Evolutionary conservation across 2,797 vertebrate genomes (phyloP).

Genomic region (Triplophysa bombifrons): DNA sequence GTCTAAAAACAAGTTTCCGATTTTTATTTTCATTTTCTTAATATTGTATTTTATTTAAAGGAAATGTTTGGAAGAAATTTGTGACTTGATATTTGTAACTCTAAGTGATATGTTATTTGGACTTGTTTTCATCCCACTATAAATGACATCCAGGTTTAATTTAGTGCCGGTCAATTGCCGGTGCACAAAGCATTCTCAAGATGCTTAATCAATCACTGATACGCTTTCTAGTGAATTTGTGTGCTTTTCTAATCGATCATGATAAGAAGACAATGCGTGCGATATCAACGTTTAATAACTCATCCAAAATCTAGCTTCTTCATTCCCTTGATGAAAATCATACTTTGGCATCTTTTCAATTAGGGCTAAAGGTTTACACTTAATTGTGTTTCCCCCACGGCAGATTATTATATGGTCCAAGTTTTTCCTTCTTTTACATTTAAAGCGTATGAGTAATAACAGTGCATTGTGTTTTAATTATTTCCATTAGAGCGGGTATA

Average conservation of each 20-base stretch:
- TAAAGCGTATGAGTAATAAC: background rate
- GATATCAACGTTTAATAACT: slow-evolving; percentile 28
- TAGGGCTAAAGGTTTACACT: background rate
- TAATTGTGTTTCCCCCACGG: background rate
- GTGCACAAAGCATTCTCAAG: background rate
- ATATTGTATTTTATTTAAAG: background rate
- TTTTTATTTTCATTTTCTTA: background rate
- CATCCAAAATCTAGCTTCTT: slow-evolving; percentile 1
- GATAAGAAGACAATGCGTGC: slow-evolving; percentile 35
- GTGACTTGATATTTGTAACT: background rate
- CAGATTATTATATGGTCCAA: background rate
- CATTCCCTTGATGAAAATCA: background rate
- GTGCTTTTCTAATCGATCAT: slow-evolving; percentile 21
- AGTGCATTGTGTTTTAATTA: background rate
- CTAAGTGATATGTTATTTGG: background rate
- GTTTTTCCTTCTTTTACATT: background rate
- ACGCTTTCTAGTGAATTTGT: slow-evolving; percentile 1
- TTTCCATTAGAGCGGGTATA: background rate
- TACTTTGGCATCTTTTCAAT: background rate
- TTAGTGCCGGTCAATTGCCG: background rate
- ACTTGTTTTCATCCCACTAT: background rate
- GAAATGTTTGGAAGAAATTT: background rate
- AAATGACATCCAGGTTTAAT: slow-evolving; percentile 1
- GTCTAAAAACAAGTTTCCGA: background rate
- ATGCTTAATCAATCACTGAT: slow-evolving; percentile 13